Conservation (phyloP, 2,888 invertebrate species). For the Polia nebulosa region DNA sequence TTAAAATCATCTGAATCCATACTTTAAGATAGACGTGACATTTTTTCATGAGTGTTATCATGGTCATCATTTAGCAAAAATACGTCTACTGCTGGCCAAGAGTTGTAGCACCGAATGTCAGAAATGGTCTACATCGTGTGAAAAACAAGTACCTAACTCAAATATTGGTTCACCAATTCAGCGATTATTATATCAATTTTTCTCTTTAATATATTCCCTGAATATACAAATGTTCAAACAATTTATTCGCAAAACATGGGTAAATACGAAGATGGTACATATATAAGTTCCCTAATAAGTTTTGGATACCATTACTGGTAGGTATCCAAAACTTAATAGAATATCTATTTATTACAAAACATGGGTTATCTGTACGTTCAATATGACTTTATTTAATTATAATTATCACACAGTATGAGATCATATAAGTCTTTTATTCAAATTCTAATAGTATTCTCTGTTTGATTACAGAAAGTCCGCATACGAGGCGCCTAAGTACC, state of each 20-base stretch:
- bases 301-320: too few relatives aligned
- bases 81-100: background rate
- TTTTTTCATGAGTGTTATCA: background rate
- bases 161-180: background rate
- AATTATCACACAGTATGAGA: too few relatives aligned
- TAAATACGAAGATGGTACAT: too few relatives aligned
- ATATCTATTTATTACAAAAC: too few relatives aligned
- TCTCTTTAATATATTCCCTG: background rate
- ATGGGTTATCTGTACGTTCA: too few relatives aligned
- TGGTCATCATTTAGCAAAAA: background rate
- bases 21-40: background rate
- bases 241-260: too few relatives aligned
- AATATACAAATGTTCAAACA: background rate
- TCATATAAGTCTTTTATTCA: too few relatives aligned
- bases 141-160: background rate
- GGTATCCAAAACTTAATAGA: too few relatives aligned
- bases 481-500: slow-evolving; percentile 77
- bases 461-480: slow-evolving; percentile 78
- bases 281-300: too few relatives aligned
- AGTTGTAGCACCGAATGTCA: background rate
- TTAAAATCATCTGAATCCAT: background rate
- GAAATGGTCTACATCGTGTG: background rate
- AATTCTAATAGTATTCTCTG: slow-evolving; percentile 11
- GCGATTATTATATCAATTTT: too few relatives aligned
- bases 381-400: too few relatives aligned